These are phyloP conservation scores for Sternarchorhynchus goeldii DNA, from an alignment of 2,797 vertebrate species.

Conservation along the genomic window DNA sequence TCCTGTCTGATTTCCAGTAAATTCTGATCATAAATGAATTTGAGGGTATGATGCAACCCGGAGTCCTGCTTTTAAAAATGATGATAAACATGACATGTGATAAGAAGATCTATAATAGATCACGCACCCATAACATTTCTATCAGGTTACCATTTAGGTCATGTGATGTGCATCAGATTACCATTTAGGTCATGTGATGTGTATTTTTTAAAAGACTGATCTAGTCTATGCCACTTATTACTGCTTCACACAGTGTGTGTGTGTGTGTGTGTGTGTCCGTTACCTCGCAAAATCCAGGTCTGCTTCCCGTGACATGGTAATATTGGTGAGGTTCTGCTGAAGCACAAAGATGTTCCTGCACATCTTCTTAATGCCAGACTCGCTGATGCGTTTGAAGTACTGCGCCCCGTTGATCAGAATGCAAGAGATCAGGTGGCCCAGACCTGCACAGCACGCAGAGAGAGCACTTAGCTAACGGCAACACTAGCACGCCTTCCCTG, in stretches of 20 bases:
- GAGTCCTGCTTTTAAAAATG: too few species aligned
- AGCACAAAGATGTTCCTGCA: slow-evolving; percentile 98
- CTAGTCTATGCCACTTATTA: not conserved
- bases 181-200: too few species aligned
- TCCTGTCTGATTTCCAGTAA: not conserved
- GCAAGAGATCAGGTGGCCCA: slow-evolving; percentile 96
- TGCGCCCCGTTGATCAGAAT: slow-evolving; percentile 97
- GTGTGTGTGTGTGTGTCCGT: slow-evolving; percentile 15
- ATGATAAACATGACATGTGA: too few species aligned
- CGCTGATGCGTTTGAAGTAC: slow-evolving; percentile 97
- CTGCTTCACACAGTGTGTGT: not conserved
- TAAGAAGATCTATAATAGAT: too few species aligned
- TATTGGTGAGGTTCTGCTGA: slow-evolving; percentile 98
- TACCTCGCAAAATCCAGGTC: slow-evolving; percentile 97
- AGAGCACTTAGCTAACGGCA: not conserved
- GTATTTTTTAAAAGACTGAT: too few species aligned
- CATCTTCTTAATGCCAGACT: slow-evolving; percentile 99
- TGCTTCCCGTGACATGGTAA: slow-evolving; percentile 97
- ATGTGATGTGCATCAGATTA: too few species aligned
- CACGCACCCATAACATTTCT: too few species aligned
- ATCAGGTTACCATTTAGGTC: too few species aligned
- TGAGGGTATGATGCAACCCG: too few species aligned
- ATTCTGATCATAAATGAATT: not conserved
- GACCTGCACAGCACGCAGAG: slow-evolving; percentile 69
- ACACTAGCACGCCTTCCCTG: not conserved